These are phyloP conservation scores for Ganaspis brasiliensis DNA, from an alignment of 2,888 invertebrate species.

Conservation along the genomic window DNA sequence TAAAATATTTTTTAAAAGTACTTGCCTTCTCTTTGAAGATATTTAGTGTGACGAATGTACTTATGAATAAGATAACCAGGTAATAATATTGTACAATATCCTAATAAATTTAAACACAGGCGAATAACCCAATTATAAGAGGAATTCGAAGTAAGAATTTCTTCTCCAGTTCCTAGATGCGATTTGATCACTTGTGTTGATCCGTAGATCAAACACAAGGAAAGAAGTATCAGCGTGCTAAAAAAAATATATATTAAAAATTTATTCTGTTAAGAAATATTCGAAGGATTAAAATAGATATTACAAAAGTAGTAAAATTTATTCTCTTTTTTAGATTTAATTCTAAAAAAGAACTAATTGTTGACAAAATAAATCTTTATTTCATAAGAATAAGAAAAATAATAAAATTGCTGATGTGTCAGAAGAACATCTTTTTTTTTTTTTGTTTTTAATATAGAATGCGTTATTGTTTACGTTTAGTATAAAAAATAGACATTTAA, in stretches of 20 bases:
- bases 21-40: conserved; percentile 90
- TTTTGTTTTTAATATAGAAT: no score
- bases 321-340: no score
- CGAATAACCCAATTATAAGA: conserved; percentile 89
- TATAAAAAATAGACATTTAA: conserved; percentile 24
- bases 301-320: conserved; percentile 38
- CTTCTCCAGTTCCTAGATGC: conserved; percentile 69
- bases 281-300: conserved; percentile 20
- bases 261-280: conserved; percentile 11
- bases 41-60: conserved; percentile 89
- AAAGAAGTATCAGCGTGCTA: conserved; percentile 80
- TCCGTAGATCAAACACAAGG: conserved; percentile 80
- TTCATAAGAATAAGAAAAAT: no score
- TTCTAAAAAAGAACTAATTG: no score
- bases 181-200: conserved; percentile 79
- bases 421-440: no score
- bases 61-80: conserved; percentile 92
- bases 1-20: conserved; percentile 55
- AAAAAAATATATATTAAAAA: no score
- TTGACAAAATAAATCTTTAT: no score
- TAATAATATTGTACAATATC: conserved; percentile 93
- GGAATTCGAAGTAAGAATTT: conserved; percentile 73
- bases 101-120: conserved; percentile 90
- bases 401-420: no score
- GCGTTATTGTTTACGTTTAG: no score